These are phyloP conservation scores for Cervus canadensis DNA, from an alignment of 2,113 vertebrate genomes.

Conservation along the genomic window DNA sequence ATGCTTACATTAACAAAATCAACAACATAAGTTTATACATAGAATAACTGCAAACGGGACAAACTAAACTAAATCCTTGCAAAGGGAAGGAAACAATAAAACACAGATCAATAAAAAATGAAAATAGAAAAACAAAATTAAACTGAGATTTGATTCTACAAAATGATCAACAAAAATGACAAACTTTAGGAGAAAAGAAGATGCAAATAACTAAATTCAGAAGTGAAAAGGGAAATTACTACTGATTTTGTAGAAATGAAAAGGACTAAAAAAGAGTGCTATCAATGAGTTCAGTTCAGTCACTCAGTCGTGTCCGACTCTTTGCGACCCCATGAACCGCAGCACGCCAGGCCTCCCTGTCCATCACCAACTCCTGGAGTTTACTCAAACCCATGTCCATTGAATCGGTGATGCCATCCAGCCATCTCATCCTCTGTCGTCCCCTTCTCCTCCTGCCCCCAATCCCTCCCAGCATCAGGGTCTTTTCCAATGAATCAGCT, in stretches of 20 bases:
- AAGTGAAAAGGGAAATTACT: neutral
- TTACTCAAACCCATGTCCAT: neutral
- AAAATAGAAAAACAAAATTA: neutral
- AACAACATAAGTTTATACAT: neutral
- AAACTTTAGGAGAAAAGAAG: neutral
- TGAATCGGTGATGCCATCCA: neutral
- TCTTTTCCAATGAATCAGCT: neutral
- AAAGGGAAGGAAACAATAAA: neutral
- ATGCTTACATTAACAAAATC: neutral
- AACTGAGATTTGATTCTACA: neutral
- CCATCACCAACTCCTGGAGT: neutral
- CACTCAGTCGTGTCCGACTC: neutral
- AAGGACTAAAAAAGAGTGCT: neutral
- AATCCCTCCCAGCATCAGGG: neutral
- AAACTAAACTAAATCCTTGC: neutral
- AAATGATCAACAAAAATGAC: neutral
- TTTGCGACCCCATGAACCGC: neutral
- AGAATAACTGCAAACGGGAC: neutral
- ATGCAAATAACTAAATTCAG: neutral
- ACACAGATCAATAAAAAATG: neutral
- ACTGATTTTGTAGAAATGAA: neutral
- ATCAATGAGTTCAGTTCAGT: neutral
- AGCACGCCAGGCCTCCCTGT: neutral
- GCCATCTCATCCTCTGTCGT: neutral
- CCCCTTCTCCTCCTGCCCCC: neutral